Evolutionary conservation across 2,797 vertebrate species (phyloP), one percentile per base, ranked within the genome.

Genomic region (Epinephelus awoara): DNA sequence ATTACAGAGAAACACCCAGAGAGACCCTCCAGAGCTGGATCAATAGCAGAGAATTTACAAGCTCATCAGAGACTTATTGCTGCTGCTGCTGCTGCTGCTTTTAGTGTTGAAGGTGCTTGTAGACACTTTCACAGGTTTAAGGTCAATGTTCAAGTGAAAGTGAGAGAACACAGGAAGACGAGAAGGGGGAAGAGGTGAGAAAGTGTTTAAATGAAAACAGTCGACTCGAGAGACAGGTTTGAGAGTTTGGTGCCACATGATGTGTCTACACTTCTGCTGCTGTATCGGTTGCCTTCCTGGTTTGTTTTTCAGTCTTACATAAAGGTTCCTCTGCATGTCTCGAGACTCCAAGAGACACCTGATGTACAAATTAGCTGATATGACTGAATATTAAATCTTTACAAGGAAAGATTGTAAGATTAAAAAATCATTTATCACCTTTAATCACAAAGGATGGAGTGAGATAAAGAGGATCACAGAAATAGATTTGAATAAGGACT

Each of bases 21-120:
- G 69, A 78, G 77, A 66, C 27, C 44, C 13, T 74, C 15, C 59
- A 49, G 59, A 74, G 70, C 6, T 4, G 1, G 79, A 89, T 90
- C 88, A 74, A 88, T 87, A 80, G 15, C 19, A 5, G 56, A 51
- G 68, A 71, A 83, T 85, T 83, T 80, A 85, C 67, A 72, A 77
- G 81, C 81, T 82, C 61, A 77, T 86, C 64, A 51, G 84, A 78
- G 83, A 56, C 58, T 49, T 40, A 23, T 52, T 42, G 47, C 23
- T 4, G 74, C 66, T 38, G 66, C 72, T 55, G 25, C 61, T 34
- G 66, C 72, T 55, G 25, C 61, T 38, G 70, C 46, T 67, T 77
- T 69, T 57, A 68, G 46, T 62, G 67, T 21, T 51, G 42, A 61
- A 78, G 79, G 59, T 55, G 63, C 75, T 77, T 63, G 76, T 67